Conservation (phyloP, 1,140 invertebrate species). For the Drosophila asahinai region DNA sequence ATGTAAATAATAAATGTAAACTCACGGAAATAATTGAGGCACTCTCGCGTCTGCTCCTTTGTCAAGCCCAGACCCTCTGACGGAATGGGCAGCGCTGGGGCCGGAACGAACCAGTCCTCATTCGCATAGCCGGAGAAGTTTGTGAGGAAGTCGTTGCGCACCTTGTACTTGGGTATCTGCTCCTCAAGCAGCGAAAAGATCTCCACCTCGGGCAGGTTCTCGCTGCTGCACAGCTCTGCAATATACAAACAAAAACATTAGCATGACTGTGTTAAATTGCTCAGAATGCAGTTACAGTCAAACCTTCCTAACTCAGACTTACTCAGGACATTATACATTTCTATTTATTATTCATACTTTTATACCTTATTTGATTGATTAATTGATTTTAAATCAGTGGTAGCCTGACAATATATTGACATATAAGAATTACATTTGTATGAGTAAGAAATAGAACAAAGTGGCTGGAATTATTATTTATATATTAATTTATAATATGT, state of each 20-base stretch:
- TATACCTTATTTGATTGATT: neutral
- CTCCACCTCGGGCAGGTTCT: constrained; percentile 95
- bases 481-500: no score
- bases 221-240: constrained; percentile 94
- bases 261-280: constrained; percentile 12
- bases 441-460: no score
- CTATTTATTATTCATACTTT: neutral
- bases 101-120: constrained; percentile 96
- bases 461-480: no score
- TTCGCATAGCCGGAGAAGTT: constrained; percentile 97
- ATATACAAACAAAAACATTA: constrained; percentile 73
- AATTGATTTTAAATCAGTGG: neutral
- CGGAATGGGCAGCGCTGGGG: constrained; percentile 91
- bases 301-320: neutral
- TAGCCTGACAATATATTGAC: no score
- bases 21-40: constrained; percentile 98
- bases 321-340: neutral
- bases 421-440: no score
- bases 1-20: constrained; percentile 73
- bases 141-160: constrained; percentile 97
- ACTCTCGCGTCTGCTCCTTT: constrained; percentile 96
- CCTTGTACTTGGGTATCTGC: constrained; percentile 96
- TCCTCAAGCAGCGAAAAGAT: constrained; percentile 97
- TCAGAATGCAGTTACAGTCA: constrained; percentile 10
- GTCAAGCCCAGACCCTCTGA: constrained; percentile 93